Evolutionary conservation across 2,797 vertebrate species (phyloP).

Genomic region (Betta splendens): DNA sequence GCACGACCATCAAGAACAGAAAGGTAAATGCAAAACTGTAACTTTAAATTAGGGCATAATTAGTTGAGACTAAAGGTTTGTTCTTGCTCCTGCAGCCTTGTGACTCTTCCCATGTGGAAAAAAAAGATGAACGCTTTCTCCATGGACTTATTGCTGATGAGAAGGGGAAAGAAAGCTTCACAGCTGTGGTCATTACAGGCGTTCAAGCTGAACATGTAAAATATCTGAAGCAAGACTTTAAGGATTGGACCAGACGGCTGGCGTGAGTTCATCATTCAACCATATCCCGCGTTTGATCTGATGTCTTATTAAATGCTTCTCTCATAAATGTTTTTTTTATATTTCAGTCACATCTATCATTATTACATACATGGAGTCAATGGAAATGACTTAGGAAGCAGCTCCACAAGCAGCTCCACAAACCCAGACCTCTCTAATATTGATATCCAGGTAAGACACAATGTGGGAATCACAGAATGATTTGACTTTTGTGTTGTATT

Average conservation of each 20-base stretch:
- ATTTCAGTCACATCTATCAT: conserved; percentile 93
- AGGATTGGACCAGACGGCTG: conserved; percentile 86
- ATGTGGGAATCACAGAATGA: not conserved
- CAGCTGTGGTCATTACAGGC: conserved; percentile 89
- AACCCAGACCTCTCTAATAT: conserved; percentile 76
- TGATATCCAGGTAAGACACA: conserved; percentile 87
- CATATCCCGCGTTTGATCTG: too few species aligned
- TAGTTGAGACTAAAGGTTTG: not conserved
- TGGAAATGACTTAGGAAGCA: conserved; percentile 79
- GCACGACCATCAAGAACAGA: conserved; percentile 85
- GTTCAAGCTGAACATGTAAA: conserved; percentile 81
- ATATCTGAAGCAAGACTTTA: conserved; percentile 85
- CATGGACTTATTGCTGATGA: conserved; percentile 86
- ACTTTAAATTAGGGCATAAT: not conserved
- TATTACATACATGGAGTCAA: conserved; percentile 93
- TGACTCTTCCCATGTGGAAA: conserved; percentile 84
- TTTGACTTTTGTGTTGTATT: too few species aligned
- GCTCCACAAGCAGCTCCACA: conserved; percentile 25
- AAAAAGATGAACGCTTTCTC: conserved; percentile 85
- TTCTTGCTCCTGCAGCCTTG: conserved; percentile 76
- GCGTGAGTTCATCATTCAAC: conserved; percentile 91
- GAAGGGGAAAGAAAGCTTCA: conserved; percentile 85
- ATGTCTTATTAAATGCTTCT: not conserved
- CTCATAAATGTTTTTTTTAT: not conserved
- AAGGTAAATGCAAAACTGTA: conserved; percentile 78